phyloP scores from a whole-genome alignment of 2,113 vertebrate species.

The Xiphophorus maculatus region DNA sequence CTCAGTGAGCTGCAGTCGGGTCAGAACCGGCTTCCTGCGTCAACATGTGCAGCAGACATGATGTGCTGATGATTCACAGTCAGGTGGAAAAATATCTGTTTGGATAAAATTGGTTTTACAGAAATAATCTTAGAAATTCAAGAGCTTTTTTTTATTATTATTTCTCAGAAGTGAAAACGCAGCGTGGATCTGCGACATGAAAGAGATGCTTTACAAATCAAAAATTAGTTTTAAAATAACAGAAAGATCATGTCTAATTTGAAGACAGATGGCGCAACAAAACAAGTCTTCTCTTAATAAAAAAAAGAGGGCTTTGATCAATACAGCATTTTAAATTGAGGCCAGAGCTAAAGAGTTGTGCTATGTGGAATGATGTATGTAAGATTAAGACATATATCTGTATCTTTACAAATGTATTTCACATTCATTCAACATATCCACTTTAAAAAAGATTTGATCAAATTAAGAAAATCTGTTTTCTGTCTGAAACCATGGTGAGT shows the following conservation, averaged over 20 bases:
- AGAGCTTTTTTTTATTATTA: neutral
- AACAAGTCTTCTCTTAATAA: neutral
- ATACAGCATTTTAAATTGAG: neutral
- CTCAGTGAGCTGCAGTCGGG: slow-evolving; percentile 18
- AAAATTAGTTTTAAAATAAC: neutral
- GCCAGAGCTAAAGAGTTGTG: no score
- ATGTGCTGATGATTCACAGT: slow-evolving; percentile 27
- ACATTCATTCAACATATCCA: neutral
- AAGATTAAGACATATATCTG: no score
- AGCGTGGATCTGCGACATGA: neutral
- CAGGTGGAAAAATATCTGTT: slow-evolving; percentile 10
- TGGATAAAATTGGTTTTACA: neutral
- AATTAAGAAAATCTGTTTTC: neutral
- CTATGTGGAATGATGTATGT: neutral
- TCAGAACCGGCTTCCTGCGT: slow-evolving; percentile 2
- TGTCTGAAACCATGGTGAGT: neutral
- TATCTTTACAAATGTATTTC: no score
- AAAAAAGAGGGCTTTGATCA: neutral
- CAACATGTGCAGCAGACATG: neutral
- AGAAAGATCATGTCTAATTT: no score
- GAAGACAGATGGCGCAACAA: neutral
- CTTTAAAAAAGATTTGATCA: no score
- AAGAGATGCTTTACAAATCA: neutral
- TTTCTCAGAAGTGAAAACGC: neutral
- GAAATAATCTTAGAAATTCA: neutral